Percentiles rank a stretch among this genome's conserved stretches.
Conservation (phyloP, 2,888 invertebrate species). For the Meiosimyza platycephala region DNA sequence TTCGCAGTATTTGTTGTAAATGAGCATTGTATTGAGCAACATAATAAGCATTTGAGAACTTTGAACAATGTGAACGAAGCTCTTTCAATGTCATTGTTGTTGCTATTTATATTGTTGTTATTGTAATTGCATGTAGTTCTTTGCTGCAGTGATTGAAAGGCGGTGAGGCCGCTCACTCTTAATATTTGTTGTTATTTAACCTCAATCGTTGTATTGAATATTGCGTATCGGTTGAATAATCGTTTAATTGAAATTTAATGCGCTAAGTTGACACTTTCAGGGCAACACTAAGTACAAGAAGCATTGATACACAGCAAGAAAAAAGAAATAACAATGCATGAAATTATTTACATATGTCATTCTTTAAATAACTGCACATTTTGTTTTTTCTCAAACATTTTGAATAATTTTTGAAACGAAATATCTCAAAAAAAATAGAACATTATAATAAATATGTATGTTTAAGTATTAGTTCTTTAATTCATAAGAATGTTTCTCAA, state of each 20-base stretch:
- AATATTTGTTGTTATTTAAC: slow-evolving; percentile 32
- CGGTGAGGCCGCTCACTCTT: slow-evolving; percentile 19
- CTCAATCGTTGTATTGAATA: slow-evolving; percentile 37
- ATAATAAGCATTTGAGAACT: slow-evolving; percentile 5
- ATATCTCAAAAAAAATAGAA: too few species aligned
- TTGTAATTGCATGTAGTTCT: slow-evolving; percentile 20
- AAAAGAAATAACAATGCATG: too few species aligned
- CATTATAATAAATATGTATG: too few species aligned
- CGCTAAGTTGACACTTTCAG: slow-evolving; percentile 13
- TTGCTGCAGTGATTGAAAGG: neutral
- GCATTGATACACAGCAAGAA: too few species aligned
- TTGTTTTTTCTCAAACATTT: too few species aligned
- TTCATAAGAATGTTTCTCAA: too few species aligned
- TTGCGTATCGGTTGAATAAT: slow-evolving; percentile 28
- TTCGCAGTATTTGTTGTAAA: too few species aligned
- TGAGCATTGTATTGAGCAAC: neutral
- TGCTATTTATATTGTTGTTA: slow-evolving; percentile 19
- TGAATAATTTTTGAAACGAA: too few species aligned
- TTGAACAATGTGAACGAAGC: slow-evolving; percentile 40
- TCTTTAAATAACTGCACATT: too few species aligned
- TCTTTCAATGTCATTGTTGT: slow-evolving; percentile 44
- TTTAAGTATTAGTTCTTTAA: too few species aligned
- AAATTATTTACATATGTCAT: too few species aligned
- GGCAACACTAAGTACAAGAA: neutral
- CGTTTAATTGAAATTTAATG: slow-evolving; percentile 24